Percentiles rank a stretch among this genome's conserved stretches.
Evolutionary conservation across 2,113 vertebrate genomes (phyloP).

Genomic region (Gnathonemus longibarbis): DNA sequence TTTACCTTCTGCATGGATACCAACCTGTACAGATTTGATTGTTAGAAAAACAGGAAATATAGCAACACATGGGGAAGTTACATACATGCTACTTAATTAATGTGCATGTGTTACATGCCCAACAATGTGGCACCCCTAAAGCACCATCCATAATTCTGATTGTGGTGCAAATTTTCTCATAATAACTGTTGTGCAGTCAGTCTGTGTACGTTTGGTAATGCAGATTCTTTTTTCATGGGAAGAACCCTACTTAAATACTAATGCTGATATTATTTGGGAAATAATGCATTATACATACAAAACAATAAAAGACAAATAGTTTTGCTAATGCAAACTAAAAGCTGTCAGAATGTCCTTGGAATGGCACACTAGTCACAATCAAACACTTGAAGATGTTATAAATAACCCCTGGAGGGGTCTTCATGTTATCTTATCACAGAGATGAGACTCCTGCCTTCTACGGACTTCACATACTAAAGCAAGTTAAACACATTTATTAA

Average conservation of each 20-base stretch:
- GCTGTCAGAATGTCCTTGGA: background rate
- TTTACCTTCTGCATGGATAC: constrained; percentile 77
- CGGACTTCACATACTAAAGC: background rate
- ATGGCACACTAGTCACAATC: constrained; percentile 5
- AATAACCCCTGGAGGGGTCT: constrained; percentile 54
- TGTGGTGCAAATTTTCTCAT: background rate
- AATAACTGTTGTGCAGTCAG: background rate
- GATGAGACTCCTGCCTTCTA: background rate
- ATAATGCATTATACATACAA: background rate
- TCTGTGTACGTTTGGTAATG: background rate
- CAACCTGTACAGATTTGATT: constrained; percentile 61
- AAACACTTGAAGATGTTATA: constrained; percentile 51
- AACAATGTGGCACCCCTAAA: background rate
- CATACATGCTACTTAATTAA: background rate
- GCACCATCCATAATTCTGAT: background rate
- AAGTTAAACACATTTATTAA: background rate
- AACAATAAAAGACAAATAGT: background rate
- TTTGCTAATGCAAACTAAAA: background rate
- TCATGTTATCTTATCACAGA: background rate
- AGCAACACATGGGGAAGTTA: background rate
- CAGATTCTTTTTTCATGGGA: background rate
- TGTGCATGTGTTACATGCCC: background rate
- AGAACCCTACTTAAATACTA: background rate
- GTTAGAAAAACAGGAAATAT: background rate
- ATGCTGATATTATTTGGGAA: background rate